phyloP scores from a whole-genome alignment of 2,888 invertebrate species.

The Drosophila conformis region DNA sequence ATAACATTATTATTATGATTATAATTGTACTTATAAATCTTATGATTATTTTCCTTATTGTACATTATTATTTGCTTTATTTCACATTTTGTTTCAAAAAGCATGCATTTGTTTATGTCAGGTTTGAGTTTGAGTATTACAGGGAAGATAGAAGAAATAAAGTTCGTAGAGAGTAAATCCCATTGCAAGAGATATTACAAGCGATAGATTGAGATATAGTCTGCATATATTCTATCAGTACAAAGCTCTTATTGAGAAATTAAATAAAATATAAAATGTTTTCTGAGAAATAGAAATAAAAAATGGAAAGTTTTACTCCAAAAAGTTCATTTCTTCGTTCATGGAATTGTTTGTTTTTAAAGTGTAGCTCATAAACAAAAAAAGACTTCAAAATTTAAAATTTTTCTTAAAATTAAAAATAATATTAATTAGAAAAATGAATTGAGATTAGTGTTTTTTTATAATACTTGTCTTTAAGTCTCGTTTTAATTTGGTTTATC shows the following conservation, averaged over 20 bases:
- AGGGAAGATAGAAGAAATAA: background rate
- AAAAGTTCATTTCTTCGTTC: background rate
- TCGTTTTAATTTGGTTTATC: background rate
- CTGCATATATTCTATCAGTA: background rate
- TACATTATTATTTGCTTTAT: conserved; percentile 23
- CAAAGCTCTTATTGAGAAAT: accelerated
- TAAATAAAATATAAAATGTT: background rate
- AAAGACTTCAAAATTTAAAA: background rate
- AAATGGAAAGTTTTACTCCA: background rate
- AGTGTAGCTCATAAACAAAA: background rate
- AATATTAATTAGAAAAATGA: background rate
- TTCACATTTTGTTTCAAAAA: conserved; percentile 1
- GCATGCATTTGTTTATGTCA: conserved; percentile 29
- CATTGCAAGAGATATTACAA: background rate
- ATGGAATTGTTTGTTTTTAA: background rate
- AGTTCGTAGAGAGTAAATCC: background rate
- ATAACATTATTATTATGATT: conserved; percentile 48
- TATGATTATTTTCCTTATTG: background rate
- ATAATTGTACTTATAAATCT: conserved; percentile 3
- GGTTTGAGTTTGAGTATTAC: background rate
- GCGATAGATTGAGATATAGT: background rate
- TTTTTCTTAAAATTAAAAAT: background rate
- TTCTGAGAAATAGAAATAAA: background rate
- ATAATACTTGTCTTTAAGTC: background rate
- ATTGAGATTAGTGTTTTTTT: background rate